Conservation (phyloP, 2,113 vertebrate genomes). For the Todiramphus chloris region DNA sequence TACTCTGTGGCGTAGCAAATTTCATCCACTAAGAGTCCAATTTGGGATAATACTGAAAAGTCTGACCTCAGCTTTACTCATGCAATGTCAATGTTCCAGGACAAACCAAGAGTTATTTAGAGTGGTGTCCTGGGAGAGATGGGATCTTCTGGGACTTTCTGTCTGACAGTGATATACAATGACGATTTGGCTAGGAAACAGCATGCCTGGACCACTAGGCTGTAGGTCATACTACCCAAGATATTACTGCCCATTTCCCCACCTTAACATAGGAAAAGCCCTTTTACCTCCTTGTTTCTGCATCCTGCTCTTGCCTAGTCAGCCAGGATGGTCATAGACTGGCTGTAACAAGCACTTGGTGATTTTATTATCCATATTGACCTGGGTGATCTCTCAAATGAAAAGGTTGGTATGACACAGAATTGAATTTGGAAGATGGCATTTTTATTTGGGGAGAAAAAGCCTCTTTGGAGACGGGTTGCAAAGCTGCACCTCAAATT, state of each 20-base stretch:
- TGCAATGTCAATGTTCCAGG: neutral
- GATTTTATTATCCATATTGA: neutral
- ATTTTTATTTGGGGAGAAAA: neutral
- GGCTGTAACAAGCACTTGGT: neutral
- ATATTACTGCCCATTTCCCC: neutral
- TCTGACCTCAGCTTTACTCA: conserved; percentile 31
- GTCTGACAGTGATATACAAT: conserved; percentile 24
- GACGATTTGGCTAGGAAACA: neutral
- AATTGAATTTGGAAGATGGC: neutral
- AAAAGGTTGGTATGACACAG: neutral
- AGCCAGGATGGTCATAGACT: neutral
- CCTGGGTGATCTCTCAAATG: neutral
- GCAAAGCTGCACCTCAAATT: neutral
- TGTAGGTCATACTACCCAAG: conserved; percentile 9
- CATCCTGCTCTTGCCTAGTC: neutral
- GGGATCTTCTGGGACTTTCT: neutral
- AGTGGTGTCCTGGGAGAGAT: neutral
- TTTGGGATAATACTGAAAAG: neutral
- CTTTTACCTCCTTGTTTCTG: neutral
- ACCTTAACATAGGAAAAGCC: neutral
- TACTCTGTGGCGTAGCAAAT: neutral
- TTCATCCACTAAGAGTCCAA: neutral
- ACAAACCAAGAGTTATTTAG: conserved; percentile 16
- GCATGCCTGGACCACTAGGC: neutral
- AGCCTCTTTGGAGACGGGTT: neutral